Evolutionary conservation across 2,797 vertebrate genomes (phyloP).

Genomic region (Cuniculus paca): DNA sequence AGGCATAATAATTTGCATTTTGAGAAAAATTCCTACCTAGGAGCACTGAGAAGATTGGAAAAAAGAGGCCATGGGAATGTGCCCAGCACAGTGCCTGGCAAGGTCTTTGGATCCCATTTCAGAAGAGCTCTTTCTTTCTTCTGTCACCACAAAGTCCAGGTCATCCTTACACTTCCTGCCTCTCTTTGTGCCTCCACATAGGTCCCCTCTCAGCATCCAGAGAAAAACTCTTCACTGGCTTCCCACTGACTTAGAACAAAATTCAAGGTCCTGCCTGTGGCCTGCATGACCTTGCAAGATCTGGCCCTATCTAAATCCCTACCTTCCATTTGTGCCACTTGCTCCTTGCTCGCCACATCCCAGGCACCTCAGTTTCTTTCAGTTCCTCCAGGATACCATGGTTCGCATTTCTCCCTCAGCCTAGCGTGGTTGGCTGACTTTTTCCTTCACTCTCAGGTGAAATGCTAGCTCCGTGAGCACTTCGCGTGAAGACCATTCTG

Average conservation of each 20-base stretch:
- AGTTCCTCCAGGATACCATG: background rate
- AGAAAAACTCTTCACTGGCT: background rate
- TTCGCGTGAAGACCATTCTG: background rate
- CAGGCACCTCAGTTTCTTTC: background rate
- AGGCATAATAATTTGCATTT: background rate
- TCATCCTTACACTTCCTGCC: background rate
- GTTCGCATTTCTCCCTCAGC: background rate
- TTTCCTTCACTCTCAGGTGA: background rate
- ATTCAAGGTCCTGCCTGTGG: background rate
- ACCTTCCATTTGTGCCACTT: background rate
- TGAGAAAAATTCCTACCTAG: background rate
- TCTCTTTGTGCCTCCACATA: background rate
- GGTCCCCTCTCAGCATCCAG: background rate
- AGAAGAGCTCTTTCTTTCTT: background rate
- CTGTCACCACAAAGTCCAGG: background rate
- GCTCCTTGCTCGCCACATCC: background rate
- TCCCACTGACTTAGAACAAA: slow-evolving; percentile 9
- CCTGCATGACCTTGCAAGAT: background rate
- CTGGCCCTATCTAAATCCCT: background rate
- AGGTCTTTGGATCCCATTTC: background rate
- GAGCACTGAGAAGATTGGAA: background rate
- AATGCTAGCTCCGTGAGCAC: background rate
- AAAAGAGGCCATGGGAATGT: background rate
- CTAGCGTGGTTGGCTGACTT: background rate
- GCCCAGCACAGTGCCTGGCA: background rate